Evolutionary conservation across 1,140 invertebrate species (phyloP).

Genomic region (Delia radicum): DNA sequence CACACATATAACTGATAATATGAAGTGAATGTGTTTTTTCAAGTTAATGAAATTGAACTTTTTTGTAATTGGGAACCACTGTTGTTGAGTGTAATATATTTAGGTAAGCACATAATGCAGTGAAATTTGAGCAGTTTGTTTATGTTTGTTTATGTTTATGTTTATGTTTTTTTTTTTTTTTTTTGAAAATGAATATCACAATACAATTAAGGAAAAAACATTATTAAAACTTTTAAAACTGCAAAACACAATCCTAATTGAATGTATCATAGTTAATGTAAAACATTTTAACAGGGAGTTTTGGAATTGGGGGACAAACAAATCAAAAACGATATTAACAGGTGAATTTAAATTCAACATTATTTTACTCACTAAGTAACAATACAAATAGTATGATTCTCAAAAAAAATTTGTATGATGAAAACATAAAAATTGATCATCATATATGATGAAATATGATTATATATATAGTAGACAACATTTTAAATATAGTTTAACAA

Average conservation of each 20-base stretch:
- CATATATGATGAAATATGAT: background rate
- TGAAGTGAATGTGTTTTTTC: too few relatives aligned
- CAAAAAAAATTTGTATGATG: too few relatives aligned
- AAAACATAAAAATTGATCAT: background rate
- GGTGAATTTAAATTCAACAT: background rate
- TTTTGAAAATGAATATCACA: too few relatives aligned
- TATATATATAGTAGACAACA: background rate
- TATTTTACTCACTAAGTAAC: slow-evolving; percentile 1
- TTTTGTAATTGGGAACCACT: too few relatives aligned
- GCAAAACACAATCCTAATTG: background rate
- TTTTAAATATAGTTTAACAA: too few relatives aligned
- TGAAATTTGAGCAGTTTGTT: too few relatives aligned
- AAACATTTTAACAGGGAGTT: background rate
- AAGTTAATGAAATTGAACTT: too few relatives aligned
- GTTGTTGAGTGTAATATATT: too few relatives aligned
- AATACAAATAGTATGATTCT: background rate
- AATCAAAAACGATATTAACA: background rate
- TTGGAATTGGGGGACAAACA: background rate
- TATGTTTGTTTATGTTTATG: too few relatives aligned
- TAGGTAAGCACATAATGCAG: too few relatives aligned
- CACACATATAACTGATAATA: too few relatives aligned
- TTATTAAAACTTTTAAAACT: background rate
- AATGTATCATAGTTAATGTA: background rate
- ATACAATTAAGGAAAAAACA: background rate
- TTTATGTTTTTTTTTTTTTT: too few relatives aligned